These are phyloP conservation scores for Volucella bombylans DNA, from an alignment of 2,888 invertebrate species.

Conservation along the genomic window DNA sequence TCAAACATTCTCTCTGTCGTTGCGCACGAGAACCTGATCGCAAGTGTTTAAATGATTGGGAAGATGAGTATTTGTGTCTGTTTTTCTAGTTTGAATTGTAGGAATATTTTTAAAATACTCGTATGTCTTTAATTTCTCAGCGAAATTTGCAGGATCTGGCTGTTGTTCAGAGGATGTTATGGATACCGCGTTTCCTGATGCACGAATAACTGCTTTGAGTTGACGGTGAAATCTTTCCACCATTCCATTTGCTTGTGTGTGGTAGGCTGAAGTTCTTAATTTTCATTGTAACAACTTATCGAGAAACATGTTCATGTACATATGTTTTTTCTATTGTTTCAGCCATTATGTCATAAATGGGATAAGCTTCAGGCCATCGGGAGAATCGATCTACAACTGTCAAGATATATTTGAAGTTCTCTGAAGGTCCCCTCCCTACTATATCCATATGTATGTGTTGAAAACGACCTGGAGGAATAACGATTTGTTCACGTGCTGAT, in stretches of 20 bases:
- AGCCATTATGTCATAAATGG: slow-evolving; percentile 15
- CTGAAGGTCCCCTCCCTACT: slow-evolving; percentile 39
- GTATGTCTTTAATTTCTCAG: not conserved
- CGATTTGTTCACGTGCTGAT: slow-evolving; percentile 31
- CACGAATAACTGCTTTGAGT: slow-evolving; percentile 12
- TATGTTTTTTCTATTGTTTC: slow-evolving; percentile 16
- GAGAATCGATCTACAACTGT: slow-evolving; percentile 47
- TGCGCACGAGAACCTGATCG: not conserved
- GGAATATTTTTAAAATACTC: slow-evolving; percentile 6
- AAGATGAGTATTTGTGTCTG: not conserved
- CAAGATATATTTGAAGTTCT: slow-evolving; percentile 45
- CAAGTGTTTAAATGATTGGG: slow-evolving; percentile 9
- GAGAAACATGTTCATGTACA: slow-evolving; percentile 23
- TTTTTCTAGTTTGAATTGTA: not conserved
- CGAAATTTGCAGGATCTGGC: not conserved
- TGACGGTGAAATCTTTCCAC: slow-evolving; percentile 32
- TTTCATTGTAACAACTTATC: not conserved
- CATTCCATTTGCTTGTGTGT: slow-evolving; percentile 20
- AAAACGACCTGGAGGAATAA: slow-evolving; percentile 43
- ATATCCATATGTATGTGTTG: slow-evolving; percentile 59
- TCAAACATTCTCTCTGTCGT: not conserved
- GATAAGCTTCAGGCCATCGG: slow-evolving; percentile 33
- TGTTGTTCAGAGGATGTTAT: not conserved
- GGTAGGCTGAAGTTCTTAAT: slow-evolving; percentile 13
- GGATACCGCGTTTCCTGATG: not conserved